Base-by-base conservation (phyloP, 2,797 vertebrate species). In the Myiotriccus ornatus region DNA sequence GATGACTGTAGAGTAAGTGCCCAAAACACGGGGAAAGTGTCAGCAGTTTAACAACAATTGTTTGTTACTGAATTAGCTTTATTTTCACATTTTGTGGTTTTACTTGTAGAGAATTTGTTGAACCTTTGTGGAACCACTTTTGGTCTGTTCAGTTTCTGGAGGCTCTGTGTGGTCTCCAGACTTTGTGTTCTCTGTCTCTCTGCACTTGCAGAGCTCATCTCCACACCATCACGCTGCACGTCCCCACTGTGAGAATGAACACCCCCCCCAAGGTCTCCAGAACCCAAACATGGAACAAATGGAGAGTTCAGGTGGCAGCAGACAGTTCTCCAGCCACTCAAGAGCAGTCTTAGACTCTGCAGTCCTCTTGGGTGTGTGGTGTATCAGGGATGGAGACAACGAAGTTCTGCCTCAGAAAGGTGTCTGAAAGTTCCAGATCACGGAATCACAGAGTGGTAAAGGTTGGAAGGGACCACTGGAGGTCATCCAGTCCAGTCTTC, bases 1-100 rank as follows among this genome's bases (percentile, higher is more conserved):
- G 97, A 99, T 99, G 99, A 99, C 99, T 84, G 99, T 99, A 99
- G 99, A 99, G 99, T 99, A 98, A 99, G 99, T 98, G 67, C 56
- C 69, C 50, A 83, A 74, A 71, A 32, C 55, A 71, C 63, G 25
- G 44, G 53, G 50, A 17, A 68, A 27, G 18, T 30, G 69, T 57
- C 71, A 46, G 35, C 19, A 44, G 35, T 80, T 86, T 41, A 68
- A 21, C n/a, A 67, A 2, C 35, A 59, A 1, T 16, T 83, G 28
- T 14, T 43, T 12, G 0, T 32, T 49, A 8, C 10, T 52, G 47
- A 81, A 44, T 56, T 74, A 7, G 23, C 7, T 62, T 68, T 35
- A 34, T 87, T 80, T 65, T 94, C 34, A 47, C 15, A 3, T 32
- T 10, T 27, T 20, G 27, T 34, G 41, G 15, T 65, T 86, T 41